Percentiles rank a stretch among this genome's conserved stretches.
Conservation (phyloP, 2,113 vertebrate species). For the Chionomys nivalis region DNA sequence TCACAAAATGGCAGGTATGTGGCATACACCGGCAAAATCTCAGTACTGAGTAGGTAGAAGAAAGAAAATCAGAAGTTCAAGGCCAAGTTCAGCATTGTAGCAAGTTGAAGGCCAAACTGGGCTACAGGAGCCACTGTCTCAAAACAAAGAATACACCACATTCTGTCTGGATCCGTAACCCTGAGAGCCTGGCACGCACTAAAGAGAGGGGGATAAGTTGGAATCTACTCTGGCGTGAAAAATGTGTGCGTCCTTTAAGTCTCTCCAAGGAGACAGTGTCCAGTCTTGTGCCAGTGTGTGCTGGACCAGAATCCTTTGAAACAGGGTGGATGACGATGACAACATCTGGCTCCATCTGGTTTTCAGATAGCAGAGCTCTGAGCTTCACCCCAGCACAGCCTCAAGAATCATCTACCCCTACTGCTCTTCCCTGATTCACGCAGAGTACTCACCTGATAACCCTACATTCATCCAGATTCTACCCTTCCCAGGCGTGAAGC, state of each 20-base stretch:
- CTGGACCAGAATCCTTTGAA: background rate
- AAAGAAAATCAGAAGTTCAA: background rate
- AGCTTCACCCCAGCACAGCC: background rate
- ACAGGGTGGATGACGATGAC: background rate
- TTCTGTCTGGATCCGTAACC: background rate
- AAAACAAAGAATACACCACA: background rate
- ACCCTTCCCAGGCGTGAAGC: background rate
- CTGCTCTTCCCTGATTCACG: accelerated
- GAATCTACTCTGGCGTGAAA: too few relatives aligned
- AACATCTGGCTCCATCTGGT: background rate
- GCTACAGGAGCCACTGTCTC: background rate
- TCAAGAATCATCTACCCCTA: background rate
- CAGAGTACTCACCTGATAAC: background rate
- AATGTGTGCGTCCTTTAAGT: background rate
- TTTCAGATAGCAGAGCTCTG: background rate
- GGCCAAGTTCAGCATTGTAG: background rate
- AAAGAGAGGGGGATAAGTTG: background rate
- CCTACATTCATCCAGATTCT: background rate
- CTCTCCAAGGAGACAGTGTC: background rate
- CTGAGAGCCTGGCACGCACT: background rate
- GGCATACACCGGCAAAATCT: background rate
- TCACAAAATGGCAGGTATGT: background rate
- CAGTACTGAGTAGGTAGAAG: background rate
- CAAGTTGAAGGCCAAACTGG: background rate
- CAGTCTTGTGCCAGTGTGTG: background rate